Percentiles rank a stretch among this genome's conserved stretches.
phyloP scores from a whole-genome alignment of 1,140 invertebrate genomes.

The Heliothis virescens region DNA sequence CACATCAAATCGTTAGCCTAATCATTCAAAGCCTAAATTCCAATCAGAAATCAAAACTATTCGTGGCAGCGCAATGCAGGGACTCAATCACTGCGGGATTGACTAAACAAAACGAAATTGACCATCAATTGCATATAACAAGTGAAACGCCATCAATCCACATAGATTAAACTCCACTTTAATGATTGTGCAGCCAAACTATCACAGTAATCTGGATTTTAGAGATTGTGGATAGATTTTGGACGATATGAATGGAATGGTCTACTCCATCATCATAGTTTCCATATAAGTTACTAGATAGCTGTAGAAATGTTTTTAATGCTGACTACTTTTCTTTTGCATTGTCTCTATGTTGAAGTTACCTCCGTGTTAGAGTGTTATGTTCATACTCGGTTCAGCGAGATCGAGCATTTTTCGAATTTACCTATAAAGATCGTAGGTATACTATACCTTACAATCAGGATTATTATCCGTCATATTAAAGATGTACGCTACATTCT shows the following conservation, averaged over 20 bases:
- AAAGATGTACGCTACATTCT: slow-evolving; percentile 93
- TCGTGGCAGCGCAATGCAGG: slow-evolving; percentile 16
- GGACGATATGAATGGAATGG: neutral
- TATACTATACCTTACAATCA: slow-evolving; percentile 85
- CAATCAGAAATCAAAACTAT: neutral
- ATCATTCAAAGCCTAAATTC: neutral
- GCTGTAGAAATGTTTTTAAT: no score
- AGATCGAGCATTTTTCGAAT: no score
- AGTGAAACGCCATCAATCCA: slow-evolving; percentile 5
- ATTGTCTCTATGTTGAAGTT: no score
- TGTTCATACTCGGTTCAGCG: no score
- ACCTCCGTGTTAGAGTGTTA: no score
- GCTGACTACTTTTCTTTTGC: no score
- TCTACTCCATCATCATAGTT: neutral
- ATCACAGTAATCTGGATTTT: neutral
- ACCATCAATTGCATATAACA: slow-evolving; percentile 16
- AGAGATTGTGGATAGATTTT: neutral
- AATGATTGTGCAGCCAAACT: slow-evolving; percentile 5
- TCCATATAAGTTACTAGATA: no score
- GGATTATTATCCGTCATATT: slow-evolving; percentile 87
- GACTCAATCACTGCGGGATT: slow-evolving; percentile 19
- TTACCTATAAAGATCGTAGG: neutral
- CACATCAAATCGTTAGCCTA: neutral
- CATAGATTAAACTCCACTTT: neutral
- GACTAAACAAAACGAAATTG: slow-evolving; percentile 10